Evolutionary conservation across 2,797 vertebrate species (phyloP), one percentile per base, ranked within the genome.

Genomic region (Brotula barbata): DNA sequence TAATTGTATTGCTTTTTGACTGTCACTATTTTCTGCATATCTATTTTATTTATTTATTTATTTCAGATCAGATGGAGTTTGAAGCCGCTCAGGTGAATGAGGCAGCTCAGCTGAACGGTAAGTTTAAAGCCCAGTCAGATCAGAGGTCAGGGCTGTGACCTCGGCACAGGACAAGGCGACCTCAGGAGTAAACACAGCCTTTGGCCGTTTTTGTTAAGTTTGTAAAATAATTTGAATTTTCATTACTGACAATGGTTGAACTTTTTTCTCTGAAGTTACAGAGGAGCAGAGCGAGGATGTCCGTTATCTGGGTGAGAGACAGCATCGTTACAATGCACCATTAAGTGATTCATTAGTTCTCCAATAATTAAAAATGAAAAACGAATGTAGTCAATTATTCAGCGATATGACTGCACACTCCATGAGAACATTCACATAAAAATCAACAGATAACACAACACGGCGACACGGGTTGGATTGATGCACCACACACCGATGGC

Each of bases 41-140:
- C 6, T 36, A 7, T 9, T 47, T 33, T 15, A 15, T 48, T 46
- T 51, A 16, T 52, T 34, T 39, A 15, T 16, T 3, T 14, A 34
- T 5, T 9, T 51, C 70, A 92, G 92, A 91, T 78, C 84, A 83
- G 72, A 73, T 83, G 47, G 78, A 90, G 67, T 88, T 86, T 62
- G 87, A 90, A 23, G 80, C 81, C 1, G 82, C 79, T 65, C 87
- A 88, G 36, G 81, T 78, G 62, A 62, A 54, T 4, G 81, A 88
- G 45, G 80, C 62, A 0, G 63, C 71, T 60, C 80, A 82, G 47
- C 58, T 73, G 63, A 85, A 89, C 16, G 84, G 91, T 92, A 63
- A 54, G 81, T 69, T 43, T 58, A 22, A 1, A 45, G 37, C 20
- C 5, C 45, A 41, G 15, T 10, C 6, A 39, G 21, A 41, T 13